phyloP scores from a whole-genome alignment of 1,140 invertebrate genomes.

The Zaprionus nigranus region DNA sequence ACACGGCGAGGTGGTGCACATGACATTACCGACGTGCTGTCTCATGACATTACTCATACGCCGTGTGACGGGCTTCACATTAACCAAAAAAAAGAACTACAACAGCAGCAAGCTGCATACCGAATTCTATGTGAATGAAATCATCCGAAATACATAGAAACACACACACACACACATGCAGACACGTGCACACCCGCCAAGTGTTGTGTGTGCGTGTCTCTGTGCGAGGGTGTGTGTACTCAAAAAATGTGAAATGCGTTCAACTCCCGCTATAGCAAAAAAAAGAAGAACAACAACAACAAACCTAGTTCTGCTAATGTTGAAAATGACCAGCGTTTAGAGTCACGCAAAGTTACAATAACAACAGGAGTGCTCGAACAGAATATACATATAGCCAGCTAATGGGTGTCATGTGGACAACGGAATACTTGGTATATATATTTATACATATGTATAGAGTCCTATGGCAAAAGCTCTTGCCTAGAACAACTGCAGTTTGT shows the following conservation, averaged over 20 bases:
- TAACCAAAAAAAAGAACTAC: slow-evolving; percentile 3
- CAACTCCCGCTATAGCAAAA: slow-evolving; percentile 47
- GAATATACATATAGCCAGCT: slow-evolving; percentile 49
- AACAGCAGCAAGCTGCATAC: slow-evolving; percentile 25
- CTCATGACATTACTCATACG: slow-evolving; percentile 73
- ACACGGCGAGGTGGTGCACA: neutral
- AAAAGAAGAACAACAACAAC: slow-evolving; percentile 45
- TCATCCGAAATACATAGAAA: slow-evolving; percentile 66
- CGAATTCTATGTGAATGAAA: slow-evolving; percentile 68
- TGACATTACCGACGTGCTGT: slow-evolving; percentile 9
- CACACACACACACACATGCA: slow-evolving; percentile 40
- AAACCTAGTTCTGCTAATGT: slow-evolving; percentile 55
- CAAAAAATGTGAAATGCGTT: slow-evolving; percentile 73
- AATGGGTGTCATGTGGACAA: slow-evolving; percentile 62
- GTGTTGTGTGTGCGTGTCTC: slow-evolving; percentile 16
- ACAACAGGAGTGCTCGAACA: slow-evolving; percentile 47
- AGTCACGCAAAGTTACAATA: slow-evolving; percentile 74
- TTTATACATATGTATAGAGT: neutral
- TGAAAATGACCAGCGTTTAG: slow-evolving; percentile 69
- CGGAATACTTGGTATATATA: slow-evolving; percentile 16
- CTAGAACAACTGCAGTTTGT: slow-evolving; percentile 2
- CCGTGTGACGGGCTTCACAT: slow-evolving; percentile 34
- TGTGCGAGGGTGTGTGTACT: slow-evolving; percentile 42
- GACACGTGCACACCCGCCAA: slow-evolving; percentile 39
- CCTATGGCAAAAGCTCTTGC: neutral